A percentile compares a stretch with the other conserved stretches of the same genome.
These are phyloP conservation scores for Thumatha senex DNA, from an alignment of 2,888 invertebrate genomes.

Conservation along the genomic window DNA sequence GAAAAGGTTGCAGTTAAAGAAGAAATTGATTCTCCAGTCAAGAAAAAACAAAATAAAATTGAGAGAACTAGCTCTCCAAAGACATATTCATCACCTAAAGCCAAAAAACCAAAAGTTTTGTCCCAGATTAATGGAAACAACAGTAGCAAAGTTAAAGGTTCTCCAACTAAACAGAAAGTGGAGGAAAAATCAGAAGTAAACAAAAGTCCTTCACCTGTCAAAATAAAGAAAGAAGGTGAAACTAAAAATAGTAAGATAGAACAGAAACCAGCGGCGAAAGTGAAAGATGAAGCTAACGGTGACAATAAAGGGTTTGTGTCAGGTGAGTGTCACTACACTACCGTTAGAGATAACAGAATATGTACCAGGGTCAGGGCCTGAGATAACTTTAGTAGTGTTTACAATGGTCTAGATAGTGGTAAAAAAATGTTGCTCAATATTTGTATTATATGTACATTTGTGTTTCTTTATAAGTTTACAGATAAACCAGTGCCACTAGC, in stretches of 20 bases:
- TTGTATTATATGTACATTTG: too few relatives aligned
- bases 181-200: not conserved
- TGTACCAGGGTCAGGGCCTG: too few relatives aligned
- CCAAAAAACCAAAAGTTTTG: slow-evolving; percentile 39
- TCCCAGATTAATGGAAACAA: slow-evolving; percentile 8
- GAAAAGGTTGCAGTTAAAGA: slow-evolving; percentile 36
- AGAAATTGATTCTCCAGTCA: slow-evolving; percentile 41
- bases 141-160: slow-evolving; percentile 2
- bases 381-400: too few relatives aligned
- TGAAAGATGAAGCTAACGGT: slow-evolving; percentile 29
- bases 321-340: slow-evolving; percentile 40
- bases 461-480: too few relatives aligned
- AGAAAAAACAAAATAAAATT: slow-evolving; percentile 46
- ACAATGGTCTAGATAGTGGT: too few relatives aligned
- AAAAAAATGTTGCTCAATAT: too few relatives aligned
- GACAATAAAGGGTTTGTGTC: slow-evolving; percentile 33
- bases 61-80: slow-evolving; percentile 47
- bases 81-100: slow-evolving; percentile 61
- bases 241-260: slow-evolving; percentile 4
- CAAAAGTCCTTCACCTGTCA: slow-evolving; percentile 11
- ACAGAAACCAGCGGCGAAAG: slow-evolving; percentile 12
- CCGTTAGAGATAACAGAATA: too few relatives aligned
- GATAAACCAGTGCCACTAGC: too few relatives aligned
- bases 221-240: slow-evolving; percentile 14
- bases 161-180: not conserved